phyloP scores from a whole-genome alignment of 2,888 invertebrate species.

The Flexamia atlantica region DNA sequence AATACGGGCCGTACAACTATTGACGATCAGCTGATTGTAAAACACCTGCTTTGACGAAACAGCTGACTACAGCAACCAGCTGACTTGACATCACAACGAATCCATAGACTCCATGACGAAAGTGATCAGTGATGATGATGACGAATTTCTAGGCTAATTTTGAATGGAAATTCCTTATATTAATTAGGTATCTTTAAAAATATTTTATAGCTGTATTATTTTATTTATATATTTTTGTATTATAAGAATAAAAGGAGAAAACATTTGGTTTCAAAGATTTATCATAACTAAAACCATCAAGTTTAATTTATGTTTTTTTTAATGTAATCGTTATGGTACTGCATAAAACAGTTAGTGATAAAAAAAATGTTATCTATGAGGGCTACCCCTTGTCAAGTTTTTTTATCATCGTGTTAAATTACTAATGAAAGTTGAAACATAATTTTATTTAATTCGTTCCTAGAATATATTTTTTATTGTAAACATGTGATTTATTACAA shows the following conservation, averaged over 20 bases:
- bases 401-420: no score
- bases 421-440: no score
- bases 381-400: no score
- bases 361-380: no score
- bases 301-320: no score
- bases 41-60: constrained; percentile 17
- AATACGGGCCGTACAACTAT: constrained; percentile 96
- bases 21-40: constrained; percentile 72
- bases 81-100: constrained; percentile 11
- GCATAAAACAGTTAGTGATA: no score
- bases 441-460: no score
- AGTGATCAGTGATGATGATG: not conserved
- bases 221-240: not conserved
- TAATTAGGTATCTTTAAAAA: not conserved
- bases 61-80: not conserved
- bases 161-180: not conserved
- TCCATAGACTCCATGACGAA: constrained; percentile 26
- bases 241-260: not conserved
- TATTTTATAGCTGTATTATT: not conserved
- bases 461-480: no score
- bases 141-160: not conserved
- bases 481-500: no score
- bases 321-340: no score
- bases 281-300: no score
- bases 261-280: no score